phyloP scores from a whole-genome alignment of 2,888 invertebrate genomes.

The Cyclophora albipunctata region DNA sequence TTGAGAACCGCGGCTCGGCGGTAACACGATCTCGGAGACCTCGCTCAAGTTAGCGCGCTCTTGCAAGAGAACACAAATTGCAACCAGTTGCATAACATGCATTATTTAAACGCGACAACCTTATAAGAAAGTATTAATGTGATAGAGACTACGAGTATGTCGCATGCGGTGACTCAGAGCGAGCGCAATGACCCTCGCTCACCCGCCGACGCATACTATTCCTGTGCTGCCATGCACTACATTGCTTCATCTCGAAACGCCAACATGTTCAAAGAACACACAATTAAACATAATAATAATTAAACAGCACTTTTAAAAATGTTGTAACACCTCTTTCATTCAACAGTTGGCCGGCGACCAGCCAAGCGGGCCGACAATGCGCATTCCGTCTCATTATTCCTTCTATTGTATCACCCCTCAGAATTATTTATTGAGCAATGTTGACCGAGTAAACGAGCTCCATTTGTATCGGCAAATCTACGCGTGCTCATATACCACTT shows the following conservation, averaged over 20 bases:
- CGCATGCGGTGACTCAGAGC: slow-evolving; percentile 59
- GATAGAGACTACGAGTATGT: slow-evolving; percentile 62
- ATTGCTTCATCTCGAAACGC: slow-evolving; percentile 45
- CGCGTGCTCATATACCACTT: slow-evolving; percentile 23
- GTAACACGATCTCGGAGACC: slow-evolving; percentile 25
- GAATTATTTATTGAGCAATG: slow-evolving; percentile 18
- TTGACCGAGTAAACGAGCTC: slow-evolving; percentile 23
- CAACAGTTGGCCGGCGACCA: slow-evolving; percentile 19
- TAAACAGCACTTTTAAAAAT: slow-evolving; percentile 16
- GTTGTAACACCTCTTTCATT: slow-evolving; percentile 22
- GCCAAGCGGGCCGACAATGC: slow-evolving; percentile 14
- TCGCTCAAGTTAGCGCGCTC: slow-evolving; percentile 35
- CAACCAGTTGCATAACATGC: slow-evolving; percentile 70
- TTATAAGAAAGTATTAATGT: slow-evolving; percentile 72
- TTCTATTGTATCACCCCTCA: slow-evolving; percentile 16
- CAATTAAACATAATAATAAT: slow-evolving; percentile 27
- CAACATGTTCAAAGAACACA: slow-evolving; percentile 29
- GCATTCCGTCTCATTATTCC: slow-evolving; percentile 14
- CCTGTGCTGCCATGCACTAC: slow-evolving; percentile 50
- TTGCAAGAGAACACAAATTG: slow-evolving; percentile 56
- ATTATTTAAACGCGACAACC: slow-evolving; percentile 70
- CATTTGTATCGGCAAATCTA: slow-evolving; percentile 24
- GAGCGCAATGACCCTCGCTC: slow-evolving; percentile 60
- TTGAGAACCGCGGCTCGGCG: not conserved
- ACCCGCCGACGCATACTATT: slow-evolving; percentile 59